These are phyloP conservation scores for Coracopsis vasa DNA, from an alignment of 2,113 vertebrate genomes.

Conservation along the genomic window DNA sequence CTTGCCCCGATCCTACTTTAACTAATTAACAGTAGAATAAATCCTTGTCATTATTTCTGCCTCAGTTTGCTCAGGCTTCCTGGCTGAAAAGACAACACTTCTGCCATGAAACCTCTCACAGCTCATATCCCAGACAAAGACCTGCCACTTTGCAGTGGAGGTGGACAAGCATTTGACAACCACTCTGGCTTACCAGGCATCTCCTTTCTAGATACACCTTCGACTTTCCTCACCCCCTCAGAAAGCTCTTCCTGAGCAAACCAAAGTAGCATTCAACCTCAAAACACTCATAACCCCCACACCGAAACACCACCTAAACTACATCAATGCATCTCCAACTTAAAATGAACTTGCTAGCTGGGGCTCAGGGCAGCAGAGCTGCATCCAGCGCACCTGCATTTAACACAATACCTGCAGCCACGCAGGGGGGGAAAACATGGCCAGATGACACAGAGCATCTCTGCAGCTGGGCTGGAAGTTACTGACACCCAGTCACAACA, in stretches of 20 bases:
- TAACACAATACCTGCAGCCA: neutral
- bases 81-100: neutral
- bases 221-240: neutral
- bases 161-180: neutral
- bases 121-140: neutral
- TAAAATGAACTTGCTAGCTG: neutral
- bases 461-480: constrained; percentile 27
- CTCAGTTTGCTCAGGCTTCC: neutral
- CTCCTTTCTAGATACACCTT: neutral
- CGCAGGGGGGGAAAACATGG: accelerated
- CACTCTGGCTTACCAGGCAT: neutral
- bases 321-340: neutral
- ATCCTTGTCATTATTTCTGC: neutral
- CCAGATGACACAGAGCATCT: neutral
- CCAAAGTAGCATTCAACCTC: neutral
- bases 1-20: neutral
- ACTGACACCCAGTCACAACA: constrained; percentile 20
- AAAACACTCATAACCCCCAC: neutral
- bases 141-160: neutral
- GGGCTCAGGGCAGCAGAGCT: neutral
- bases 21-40: neutral
- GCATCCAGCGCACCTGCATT: constrained; percentile 6
- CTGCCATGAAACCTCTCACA: neutral
- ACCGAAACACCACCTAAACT: neutral
- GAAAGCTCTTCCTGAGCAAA: constrained; percentile 18